Conservation (phyloP, 2,888 invertebrate species). For the Eurytoma adleriae region DNA sequence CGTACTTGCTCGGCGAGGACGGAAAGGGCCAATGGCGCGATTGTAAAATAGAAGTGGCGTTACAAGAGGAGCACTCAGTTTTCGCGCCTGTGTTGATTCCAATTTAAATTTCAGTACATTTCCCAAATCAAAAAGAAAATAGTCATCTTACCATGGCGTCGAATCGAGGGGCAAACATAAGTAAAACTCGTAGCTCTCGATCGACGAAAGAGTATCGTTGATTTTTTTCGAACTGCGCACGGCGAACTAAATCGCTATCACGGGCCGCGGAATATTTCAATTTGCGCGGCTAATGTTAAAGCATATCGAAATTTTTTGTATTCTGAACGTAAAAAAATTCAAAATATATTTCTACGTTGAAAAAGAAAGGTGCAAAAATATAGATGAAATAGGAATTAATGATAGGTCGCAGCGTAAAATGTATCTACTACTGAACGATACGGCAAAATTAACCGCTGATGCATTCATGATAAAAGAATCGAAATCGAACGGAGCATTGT, state of each 20-base stretch:
- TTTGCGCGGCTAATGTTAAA: slow-evolving; percentile 56
- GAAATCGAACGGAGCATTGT: slow-evolving; percentile 12
- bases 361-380: slow-evolving; percentile 54
- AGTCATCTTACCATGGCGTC: neutral
- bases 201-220: neutral
- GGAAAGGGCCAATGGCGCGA: slow-evolving; percentile 25
- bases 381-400: slow-evolving; percentile 31
- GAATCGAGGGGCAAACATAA: neutral
- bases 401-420: slow-evolving; percentile 56
- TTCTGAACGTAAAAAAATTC: slow-evolving; percentile 60
- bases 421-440: slow-evolving; percentile 50
- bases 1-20: slow-evolving; percentile 11
- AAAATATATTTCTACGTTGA: slow-evolving; percentile 70
- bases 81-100: slow-evolving; percentile 25
- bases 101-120: slow-evolving; percentile 27
- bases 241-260: slow-evolving; percentile 20
- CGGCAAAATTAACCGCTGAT: slow-evolving; percentile 52
- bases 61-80: slow-evolving; percentile 14
- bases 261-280: slow-evolving; percentile 16
- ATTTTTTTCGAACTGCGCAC: slow-evolving; percentile 20
- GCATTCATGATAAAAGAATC: slow-evolving; percentile 9
- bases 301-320: slow-evolving; percentile 71
- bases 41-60: slow-evolving; percentile 40
- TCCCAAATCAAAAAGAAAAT: neutral
- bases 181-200: neutral